These are phyloP conservation scores for Monomorium pharaonis DNA, from an alignment of 1,140 invertebrate species.

Conservation along the genomic window DNA sequence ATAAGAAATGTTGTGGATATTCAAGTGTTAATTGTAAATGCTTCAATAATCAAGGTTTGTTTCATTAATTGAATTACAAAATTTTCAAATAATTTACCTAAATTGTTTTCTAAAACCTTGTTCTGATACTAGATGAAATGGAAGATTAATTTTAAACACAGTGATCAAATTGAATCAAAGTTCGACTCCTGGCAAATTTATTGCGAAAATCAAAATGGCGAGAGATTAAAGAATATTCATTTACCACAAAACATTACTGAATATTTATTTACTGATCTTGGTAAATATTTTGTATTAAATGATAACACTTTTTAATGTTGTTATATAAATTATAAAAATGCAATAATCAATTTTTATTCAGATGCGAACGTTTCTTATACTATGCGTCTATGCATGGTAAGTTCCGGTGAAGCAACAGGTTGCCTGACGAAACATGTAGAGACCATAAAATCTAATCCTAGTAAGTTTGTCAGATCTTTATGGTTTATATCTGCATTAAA, in stretches of 20 bases:
- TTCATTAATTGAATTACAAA: not conserved
- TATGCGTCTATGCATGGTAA: constrained; percentile 82
- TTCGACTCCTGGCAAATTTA: constrained; percentile 84
- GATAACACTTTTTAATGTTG: not conserved
- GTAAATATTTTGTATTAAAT: constrained; percentile 75
- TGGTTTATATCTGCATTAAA: not conserved
- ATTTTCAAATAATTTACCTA: not conserved
- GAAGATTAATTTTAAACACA: constrained; percentile 79
- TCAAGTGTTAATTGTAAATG: constrained; percentile 82
- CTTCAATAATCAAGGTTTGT: constrained; percentile 83
- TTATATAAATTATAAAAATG: not conserved
- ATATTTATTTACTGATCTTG: constrained; percentile 81
- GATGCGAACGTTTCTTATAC: constrained; percentile 82
- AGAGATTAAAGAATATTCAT: constrained; percentile 68
- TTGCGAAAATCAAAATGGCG: constrained; percentile 82
- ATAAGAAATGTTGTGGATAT: constrained; percentile 80
- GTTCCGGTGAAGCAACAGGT: constrained; percentile 66
- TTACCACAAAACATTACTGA: constrained; percentile 16
- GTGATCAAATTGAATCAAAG: constrained; percentile 70
- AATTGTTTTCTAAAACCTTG: constrained; percentile 11
- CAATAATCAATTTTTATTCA: constrained; percentile 62
- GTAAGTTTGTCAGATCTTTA: constrained; percentile 44
- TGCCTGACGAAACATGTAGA: constrained; percentile 78
- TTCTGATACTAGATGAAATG: constrained; percentile 81
- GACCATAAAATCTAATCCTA: constrained; percentile 63